These are phyloP conservation scores for Eleutherodactylus coqui DNA, from an alignment of 2,797 vertebrate genomes.

Conservation along the genomic window DNA sequence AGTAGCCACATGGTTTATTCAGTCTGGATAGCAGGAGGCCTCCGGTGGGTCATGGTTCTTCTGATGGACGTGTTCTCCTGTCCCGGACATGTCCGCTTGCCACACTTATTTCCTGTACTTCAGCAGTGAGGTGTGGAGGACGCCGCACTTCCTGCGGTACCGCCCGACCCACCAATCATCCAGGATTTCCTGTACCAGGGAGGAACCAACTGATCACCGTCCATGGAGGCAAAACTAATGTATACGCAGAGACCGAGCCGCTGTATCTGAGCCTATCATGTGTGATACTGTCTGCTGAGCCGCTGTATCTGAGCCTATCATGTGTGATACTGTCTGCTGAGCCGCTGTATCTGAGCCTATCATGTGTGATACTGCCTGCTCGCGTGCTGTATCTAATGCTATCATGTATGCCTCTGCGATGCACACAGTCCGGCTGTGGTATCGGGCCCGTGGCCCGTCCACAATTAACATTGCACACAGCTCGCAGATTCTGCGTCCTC, in stretches of 20 bases:
- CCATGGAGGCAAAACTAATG: no score
- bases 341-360: background rate
- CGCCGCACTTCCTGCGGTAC: background rate
- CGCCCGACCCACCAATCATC: background rate
- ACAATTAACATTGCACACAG: no score
- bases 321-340: background rate
- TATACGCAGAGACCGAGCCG: background rate
- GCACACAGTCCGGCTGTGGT: no score
- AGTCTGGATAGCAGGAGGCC: no score
- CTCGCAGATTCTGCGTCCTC: no score
- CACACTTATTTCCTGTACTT: slow-evolving; percentile 47
- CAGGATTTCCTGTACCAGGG: slow-evolving; percentile 50
- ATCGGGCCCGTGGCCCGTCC: no score
- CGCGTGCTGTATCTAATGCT: background rate
- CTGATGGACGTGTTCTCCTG: background rate
- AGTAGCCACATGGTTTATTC: no score
- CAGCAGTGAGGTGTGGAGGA: slow-evolving; percentile 25
- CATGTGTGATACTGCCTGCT: background rate
- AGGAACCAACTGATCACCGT: background rate
- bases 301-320: background rate
- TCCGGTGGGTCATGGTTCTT: background rate
- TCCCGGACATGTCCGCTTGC: background rate
- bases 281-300: background rate
- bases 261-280: background rate
- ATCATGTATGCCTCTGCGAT: background rate